Evolutionary conservation across 2,888 invertebrate genomes (phyloP).

Genomic region (Drosophila borborema): DNA sequence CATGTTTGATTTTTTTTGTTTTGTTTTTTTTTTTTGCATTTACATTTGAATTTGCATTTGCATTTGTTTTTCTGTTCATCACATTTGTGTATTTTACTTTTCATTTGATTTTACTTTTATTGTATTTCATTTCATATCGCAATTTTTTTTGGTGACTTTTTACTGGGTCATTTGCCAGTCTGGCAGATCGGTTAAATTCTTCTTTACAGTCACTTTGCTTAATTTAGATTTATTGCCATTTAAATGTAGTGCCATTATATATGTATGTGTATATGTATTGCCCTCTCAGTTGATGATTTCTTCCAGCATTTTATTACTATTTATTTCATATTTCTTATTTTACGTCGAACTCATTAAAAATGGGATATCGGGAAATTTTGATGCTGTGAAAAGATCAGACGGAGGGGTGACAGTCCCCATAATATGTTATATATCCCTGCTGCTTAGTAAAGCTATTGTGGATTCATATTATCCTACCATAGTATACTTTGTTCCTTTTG

Average conservation of each 20-base stretch:
- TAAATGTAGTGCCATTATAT: conserved; percentile 68
- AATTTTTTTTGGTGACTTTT: conserved; percentile 23
- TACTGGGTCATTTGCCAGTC: conserved; percentile 77
- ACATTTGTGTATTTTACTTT: conserved; percentile 47
- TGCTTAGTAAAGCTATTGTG: too few relatives aligned
- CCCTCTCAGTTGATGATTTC: conserved; percentile 25
- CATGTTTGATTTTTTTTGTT: conserved; percentile 49
- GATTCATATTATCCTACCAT: too few relatives aligned
- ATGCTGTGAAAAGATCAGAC: too few relatives aligned
- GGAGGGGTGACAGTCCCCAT: too few relatives aligned
- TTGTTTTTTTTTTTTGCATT: conserved; percentile 17
- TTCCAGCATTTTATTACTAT: neutral
- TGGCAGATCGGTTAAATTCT: conserved; percentile 30
- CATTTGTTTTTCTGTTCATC: conserved; percentile 23
- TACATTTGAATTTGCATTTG: conserved; percentile 12
- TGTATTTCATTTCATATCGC: conserved; percentile 31
- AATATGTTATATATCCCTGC: too few relatives aligned
- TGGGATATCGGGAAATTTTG: too few relatives aligned
- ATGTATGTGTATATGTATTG: conserved; percentile 34
- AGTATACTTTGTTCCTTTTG: too few relatives aligned
- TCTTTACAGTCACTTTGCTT: conserved; percentile 61
- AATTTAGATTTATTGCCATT: conserved; percentile 76
- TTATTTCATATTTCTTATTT: conserved; percentile 2
- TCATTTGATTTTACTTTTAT: conserved; percentile 33
- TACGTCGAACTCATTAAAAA: too few relatives aligned